A percentile compares a stretch with the other conserved stretches of the same genome.
Conservation (phyloP, 2,888 invertebrate genomes). For the Hypomecis punctinalis region DNA sequence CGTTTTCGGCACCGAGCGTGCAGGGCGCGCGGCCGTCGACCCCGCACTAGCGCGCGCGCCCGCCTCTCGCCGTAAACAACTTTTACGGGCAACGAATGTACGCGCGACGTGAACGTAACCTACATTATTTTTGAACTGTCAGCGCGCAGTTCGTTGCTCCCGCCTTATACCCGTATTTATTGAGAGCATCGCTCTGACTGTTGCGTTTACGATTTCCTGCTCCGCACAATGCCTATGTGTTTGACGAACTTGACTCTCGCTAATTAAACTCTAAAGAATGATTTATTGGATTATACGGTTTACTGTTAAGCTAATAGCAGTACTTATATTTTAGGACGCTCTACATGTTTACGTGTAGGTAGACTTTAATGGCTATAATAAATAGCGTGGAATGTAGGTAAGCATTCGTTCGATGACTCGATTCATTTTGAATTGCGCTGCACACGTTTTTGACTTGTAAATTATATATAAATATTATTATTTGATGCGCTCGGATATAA, state of each 20-base stretch:
- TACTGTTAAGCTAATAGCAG: slow-evolving; percentile 40
- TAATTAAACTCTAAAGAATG: slow-evolving; percentile 40
- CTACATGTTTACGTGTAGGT: slow-evolving; percentile 37
- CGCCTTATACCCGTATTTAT: slow-evolving; percentile 71
- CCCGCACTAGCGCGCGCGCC: slow-evolving; percentile 63
- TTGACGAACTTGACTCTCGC: slow-evolving; percentile 60
- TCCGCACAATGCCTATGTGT: slow-evolving; percentile 54
- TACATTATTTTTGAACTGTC: slow-evolving; percentile 85
- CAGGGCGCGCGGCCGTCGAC: slow-evolving; percentile 73
- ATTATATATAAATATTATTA: too few species aligned
- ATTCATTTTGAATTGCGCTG: slow-evolving; percentile 4
- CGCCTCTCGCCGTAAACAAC: slow-evolving; percentile 77
- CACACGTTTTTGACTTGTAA: background rate
- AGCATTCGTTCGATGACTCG: slow-evolving; percentile 16
- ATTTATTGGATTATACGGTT: slow-evolving; percentile 44
- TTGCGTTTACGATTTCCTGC: slow-evolving; percentile 74
- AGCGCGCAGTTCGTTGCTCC: slow-evolving; percentile 82
- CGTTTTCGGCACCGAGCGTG: slow-evolving; percentile 80
- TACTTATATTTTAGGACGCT: slow-evolving; percentile 36
- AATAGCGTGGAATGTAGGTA: slow-evolving; percentile 20
- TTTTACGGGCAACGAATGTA: slow-evolving; percentile 83
- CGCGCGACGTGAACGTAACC: slow-evolving; percentile 84
- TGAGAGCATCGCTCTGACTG: slow-evolving; percentile 73
- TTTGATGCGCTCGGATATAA: too few species aligned
- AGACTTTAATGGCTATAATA: slow-evolving; percentile 33